Base-by-base conservation (phyloP, 2,888 invertebrate genomes). In the Nomada goodeniana region DNA sequence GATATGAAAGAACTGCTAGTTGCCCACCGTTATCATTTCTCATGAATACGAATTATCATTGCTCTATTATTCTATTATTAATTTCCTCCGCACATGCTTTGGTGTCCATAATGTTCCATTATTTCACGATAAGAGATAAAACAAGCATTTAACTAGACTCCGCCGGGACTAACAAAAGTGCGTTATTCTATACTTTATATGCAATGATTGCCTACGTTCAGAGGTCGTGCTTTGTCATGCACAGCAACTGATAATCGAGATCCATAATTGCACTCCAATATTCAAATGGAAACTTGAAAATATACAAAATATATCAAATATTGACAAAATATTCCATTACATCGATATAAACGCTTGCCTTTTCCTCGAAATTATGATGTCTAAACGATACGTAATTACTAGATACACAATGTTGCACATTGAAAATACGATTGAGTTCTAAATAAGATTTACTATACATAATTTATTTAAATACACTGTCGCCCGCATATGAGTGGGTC, bases 51-150 rank as follows among this genome's bases (percentile, higher is more conserved):
- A 65, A 26, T 50, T 52, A 65, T 50, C n/a, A 29, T 26, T 50
- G 44, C 23, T n/a, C 36, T 61, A 67, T 67, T 36, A 67, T 72
- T 42, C 50, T 29, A 36, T 42, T 47, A 36, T 60, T 53, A 36
- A 52, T 42, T 77, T 13, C 7, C 13, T 53, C 23, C 3, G 57
- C 13, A 59, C 59, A 23, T 47, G 18, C 52, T 60, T 73, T 79
- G 80, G 77, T 76, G 72, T n/a, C 67, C 65, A 70, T 75, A 71
- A 64, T 57, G 80, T 61, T 75, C 52, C 73, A 67, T 77, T 65
- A 71, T 83, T 83, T 50, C 59, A 72, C 26, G 42, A 76, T 80
- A 74, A 65, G 59, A 85, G 86, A 85, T 85, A 85, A 83, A 75
- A 53, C 83, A 60, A 85, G 61, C 55, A 67, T 47, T 75, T 75